phyloP scores from a whole-genome alignment of 2,797 vertebrate genomes.

The Megaceryle alcyon region DNA sequence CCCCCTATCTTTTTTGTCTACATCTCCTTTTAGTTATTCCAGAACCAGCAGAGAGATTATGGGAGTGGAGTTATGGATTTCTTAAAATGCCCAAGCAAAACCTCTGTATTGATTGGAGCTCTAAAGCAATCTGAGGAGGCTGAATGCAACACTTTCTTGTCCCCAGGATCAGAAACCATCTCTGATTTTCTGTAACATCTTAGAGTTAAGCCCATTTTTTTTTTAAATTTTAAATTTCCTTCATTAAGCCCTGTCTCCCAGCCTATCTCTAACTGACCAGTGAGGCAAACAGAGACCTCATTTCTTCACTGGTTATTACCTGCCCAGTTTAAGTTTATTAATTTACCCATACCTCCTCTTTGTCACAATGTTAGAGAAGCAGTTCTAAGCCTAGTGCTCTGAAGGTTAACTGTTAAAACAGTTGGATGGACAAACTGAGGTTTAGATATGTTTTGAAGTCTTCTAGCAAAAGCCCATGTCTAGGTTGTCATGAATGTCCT shows the following conservation, averaged over 20 bases:
- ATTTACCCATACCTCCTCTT: background rate
- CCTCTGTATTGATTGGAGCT: background rate
- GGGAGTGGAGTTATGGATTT: background rate
- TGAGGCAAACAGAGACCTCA: background rate
- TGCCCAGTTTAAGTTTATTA: background rate
- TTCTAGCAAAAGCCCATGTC: background rate
- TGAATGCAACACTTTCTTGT: background rate
- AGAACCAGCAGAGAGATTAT: background rate
- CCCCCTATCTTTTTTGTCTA: background rate
- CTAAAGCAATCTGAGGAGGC: background rate
- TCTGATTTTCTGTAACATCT: background rate
- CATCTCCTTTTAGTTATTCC: background rate
- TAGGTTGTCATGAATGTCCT: background rate
- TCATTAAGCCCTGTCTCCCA: background rate
- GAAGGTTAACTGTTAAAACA: background rate
- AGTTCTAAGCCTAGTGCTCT: background rate
- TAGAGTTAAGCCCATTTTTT: background rate
- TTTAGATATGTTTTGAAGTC: background rate
- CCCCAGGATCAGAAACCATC: background rate
- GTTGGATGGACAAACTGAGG: background rate
- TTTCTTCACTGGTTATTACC: background rate
- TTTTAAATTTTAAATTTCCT: background rate
- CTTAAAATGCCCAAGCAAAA: background rate
- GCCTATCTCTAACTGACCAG: background rate
- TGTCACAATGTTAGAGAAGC: background rate